These are phyloP conservation scores for Congeria kusceri DNA, from an alignment of 2,888 invertebrate species.

Conservation along the genomic window DNA sequence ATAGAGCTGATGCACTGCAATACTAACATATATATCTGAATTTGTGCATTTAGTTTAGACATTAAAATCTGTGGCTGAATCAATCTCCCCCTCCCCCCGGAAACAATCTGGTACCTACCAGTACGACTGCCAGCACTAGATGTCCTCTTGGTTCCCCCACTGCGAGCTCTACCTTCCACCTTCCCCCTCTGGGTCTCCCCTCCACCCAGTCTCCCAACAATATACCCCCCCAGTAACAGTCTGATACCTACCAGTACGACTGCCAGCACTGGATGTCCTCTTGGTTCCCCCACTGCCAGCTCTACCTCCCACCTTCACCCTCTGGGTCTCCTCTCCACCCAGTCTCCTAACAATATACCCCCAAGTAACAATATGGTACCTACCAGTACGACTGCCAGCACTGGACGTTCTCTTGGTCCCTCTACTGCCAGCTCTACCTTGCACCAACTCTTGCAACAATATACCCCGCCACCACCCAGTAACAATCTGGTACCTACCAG, in stretches of 20 bases:
- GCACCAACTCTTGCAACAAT: conserved; percentile 19
- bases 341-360: conserved; percentile 57
- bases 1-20: too few relatives aligned
- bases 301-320: conserved; percentile 64
- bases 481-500: too few relatives aligned
- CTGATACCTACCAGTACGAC: conserved; percentile 29
- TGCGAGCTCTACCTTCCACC: conserved; percentile 60
- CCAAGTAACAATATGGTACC: background rate
- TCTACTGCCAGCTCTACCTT: conserved; percentile 68
- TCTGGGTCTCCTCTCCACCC: conserved; percentile 72
- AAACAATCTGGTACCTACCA: conserved; percentile 32
- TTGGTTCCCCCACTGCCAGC: conserved; percentile 75
- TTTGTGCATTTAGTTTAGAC: too few relatives aligned
- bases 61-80: too few relatives aligned
- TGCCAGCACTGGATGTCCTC: conserved; percentile 74
- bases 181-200: conserved; percentile 70
- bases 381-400: conserved; percentile 70
- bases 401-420: conserved; percentile 74
- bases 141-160: conserved; percentile 73
- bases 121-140: conserved; percentile 73
- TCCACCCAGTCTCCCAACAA: conserved; percentile 59
- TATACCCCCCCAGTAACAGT: too few relatives aligned
- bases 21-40: too few relatives aligned
- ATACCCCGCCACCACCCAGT: background rate
- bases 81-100: too few relatives aligned